Conservation (phyloP, 2,888 invertebrate genomes). For the Gymnocheta viridis region DNA sequence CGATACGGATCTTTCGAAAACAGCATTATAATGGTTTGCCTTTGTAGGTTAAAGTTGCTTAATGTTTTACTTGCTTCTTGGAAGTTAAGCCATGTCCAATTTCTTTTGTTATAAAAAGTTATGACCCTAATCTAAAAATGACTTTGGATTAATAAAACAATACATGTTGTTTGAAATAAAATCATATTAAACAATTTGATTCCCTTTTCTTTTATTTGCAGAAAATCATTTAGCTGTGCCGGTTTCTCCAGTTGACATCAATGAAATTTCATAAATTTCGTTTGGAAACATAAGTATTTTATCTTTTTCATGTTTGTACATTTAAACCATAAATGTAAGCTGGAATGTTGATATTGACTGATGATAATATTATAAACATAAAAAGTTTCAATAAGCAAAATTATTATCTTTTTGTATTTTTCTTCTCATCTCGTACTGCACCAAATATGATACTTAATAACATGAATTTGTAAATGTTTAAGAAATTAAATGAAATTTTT, state of each 20-base stretch:
- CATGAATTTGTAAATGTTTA: slow-evolving; percentile 12
- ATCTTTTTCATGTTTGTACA: slow-evolving; percentile 47
- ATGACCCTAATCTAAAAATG: too few species aligned
- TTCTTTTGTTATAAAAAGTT: not conserved
- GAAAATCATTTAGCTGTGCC: slow-evolving; percentile 72
- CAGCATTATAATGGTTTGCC: too few species aligned
- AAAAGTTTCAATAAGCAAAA: slow-evolving; percentile 19
- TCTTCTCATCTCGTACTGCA: slow-evolving; percentile 20
- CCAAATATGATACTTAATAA: slow-evolving; percentile 15
- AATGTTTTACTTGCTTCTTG: too few species aligned
- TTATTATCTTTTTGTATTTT: too few species aligned
- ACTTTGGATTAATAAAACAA: too few species aligned
- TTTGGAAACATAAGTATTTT: slow-evolving; percentile 22
- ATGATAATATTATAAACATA: slow-evolving; percentile 50
- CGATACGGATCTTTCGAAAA: too few species aligned
- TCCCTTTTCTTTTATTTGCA: slow-evolving; percentile 66
- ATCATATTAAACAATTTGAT: not conserved
- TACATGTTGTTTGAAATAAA: not conserved
- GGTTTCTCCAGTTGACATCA: slow-evolving; percentile 69
- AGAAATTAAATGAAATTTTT: slow-evolving; percentile 12
- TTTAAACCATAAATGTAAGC: slow-evolving; percentile 20
- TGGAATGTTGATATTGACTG: slow-evolving; percentile 59
- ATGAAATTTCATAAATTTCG: slow-evolving; percentile 72
- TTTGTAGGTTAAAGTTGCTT: too few species aligned
- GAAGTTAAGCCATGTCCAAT: too few species aligned